These are phyloP conservation scores for Tapirus terrestris DNA, from an alignment of 2,113 vertebrate genomes.

Conservation along the genomic window DNA sequence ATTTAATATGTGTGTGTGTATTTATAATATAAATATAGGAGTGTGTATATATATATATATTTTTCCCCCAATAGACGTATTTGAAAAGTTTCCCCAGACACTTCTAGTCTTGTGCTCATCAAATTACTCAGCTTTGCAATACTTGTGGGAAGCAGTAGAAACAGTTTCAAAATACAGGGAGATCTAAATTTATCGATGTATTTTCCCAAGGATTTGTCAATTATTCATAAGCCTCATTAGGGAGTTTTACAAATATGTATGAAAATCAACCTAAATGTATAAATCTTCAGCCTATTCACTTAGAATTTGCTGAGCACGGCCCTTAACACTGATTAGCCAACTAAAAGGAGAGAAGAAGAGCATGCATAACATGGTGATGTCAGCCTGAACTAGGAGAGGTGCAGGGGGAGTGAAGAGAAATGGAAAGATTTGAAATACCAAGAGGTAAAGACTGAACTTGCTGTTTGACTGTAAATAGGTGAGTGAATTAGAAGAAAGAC, in stretches of 20 bases:
- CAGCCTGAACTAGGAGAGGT: neutral
- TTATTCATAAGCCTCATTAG: conserved; percentile 15
- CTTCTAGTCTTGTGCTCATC: neutral
- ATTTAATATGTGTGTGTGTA: neutral
- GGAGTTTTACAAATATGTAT: conserved; percentile 4
- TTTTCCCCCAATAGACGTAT: neutral
- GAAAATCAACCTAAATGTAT: conserved; percentile 11
- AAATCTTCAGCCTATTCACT: conserved; percentile 22
- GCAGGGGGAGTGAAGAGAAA: neutral
- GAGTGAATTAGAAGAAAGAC: neutral
- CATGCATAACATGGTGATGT: neutral
- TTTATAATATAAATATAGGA: neutral
- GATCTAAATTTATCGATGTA: neutral
- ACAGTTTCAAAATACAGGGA: neutral
- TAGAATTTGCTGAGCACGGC: conserved; percentile 31
- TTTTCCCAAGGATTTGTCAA: conserved; percentile 37
- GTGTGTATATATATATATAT: too few relatives aligned
- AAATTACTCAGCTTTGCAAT: neutral
- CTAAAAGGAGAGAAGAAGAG: neutral
- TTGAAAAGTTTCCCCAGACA: neutral
- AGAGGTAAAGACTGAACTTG: neutral
- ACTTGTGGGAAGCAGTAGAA: neutral
- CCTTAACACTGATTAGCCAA: neutral
- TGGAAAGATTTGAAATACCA: neutral
- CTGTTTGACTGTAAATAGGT: neutral